A percentile compares a stretch with the other conserved stretches of the same genome.
phyloP scores from a whole-genome alignment of 2,888 invertebrate genomes.

The Elysia crispata region DNA sequence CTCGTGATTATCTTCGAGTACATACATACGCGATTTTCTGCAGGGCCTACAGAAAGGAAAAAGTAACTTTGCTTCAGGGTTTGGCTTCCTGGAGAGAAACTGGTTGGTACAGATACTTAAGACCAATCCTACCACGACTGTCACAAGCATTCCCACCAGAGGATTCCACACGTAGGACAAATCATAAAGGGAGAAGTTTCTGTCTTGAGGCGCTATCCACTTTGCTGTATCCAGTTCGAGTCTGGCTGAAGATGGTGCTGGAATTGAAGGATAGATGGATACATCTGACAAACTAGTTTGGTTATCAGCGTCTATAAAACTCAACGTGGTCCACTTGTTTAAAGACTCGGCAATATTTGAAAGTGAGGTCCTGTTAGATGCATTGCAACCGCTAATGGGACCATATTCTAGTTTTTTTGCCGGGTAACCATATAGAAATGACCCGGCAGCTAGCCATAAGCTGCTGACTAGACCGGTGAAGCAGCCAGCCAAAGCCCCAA shows the following conservation, averaged over 20 bases:
- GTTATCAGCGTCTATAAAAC: neutral
- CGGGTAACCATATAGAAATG: slow-evolving; percentile 37
- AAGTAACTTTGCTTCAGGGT: too few species aligned
- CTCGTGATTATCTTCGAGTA: too few species aligned
- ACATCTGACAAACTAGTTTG: neutral
- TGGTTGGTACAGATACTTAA: too few species aligned
- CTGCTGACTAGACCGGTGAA: slow-evolving; percentile 36
- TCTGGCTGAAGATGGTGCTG: too few species aligned
- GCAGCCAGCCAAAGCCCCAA: slow-evolving; percentile 38
- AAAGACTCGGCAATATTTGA: neutral
- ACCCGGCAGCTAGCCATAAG: slow-evolving; percentile 43
- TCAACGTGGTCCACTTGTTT: neutral
- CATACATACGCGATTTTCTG: too few species aligned
- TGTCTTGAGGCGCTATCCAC: too few species aligned
- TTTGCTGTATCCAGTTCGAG: too few species aligned
- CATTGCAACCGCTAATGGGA: slow-evolving; percentile 31
- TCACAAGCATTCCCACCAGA: slow-evolving; percentile 31
- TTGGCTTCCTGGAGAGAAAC: too few species aligned
- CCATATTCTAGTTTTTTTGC: slow-evolving; percentile 33
- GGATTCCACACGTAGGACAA: slow-evolving; percentile 49
- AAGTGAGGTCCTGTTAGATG: too few species aligned
- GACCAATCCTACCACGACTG: neutral
- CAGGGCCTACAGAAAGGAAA: too few species aligned
- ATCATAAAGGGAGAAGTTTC: slow-evolving; percentile 43
- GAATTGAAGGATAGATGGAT: too few species aligned